Conservation (phyloP, 2,113 vertebrate genomes). For the Tringa solitaria region DNA sequence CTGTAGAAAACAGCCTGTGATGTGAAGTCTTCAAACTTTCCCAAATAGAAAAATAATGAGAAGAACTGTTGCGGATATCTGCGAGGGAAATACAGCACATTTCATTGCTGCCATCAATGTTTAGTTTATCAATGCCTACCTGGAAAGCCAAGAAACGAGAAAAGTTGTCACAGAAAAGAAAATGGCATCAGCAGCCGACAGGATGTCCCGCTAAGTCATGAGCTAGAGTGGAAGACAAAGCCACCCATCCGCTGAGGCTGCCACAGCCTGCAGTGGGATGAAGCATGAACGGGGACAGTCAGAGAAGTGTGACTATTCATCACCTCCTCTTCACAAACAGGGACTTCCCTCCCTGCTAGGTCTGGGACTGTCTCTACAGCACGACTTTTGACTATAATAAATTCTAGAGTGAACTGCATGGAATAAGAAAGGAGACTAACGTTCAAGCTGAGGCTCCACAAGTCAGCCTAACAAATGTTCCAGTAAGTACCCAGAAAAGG, state of each 20-base stretch:
- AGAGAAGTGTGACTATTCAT: not conserved
- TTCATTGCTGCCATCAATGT: not conserved
- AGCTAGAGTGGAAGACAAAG: not conserved
- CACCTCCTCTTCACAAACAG: not conserved
- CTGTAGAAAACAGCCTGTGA: not conserved
- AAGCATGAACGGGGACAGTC: not conserved
- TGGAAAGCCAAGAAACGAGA: not conserved
- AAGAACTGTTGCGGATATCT: not conserved
- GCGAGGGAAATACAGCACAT: not conserved
- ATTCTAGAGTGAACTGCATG: not conserved
- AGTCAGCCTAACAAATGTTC: not conserved
- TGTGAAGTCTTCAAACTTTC: not conserved
- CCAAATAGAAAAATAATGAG: not conserved
- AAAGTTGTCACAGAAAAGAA: not conserved
- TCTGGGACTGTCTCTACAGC: not conserved
- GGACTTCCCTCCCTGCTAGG: not conserved
- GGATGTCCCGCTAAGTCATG: fast-evolving
- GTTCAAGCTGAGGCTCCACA: not conserved
- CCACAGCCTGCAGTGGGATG: not conserved
- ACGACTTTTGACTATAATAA: not conserved
- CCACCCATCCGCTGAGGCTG: not conserved
- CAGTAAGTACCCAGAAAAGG: not conserved
- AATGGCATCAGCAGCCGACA: not conserved
- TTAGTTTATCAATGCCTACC: not conserved
- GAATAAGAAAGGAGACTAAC: not conserved